phyloP scores from a whole-genome alignment of 2,113 vertebrate species.

The Solea senegalensis region DNA sequence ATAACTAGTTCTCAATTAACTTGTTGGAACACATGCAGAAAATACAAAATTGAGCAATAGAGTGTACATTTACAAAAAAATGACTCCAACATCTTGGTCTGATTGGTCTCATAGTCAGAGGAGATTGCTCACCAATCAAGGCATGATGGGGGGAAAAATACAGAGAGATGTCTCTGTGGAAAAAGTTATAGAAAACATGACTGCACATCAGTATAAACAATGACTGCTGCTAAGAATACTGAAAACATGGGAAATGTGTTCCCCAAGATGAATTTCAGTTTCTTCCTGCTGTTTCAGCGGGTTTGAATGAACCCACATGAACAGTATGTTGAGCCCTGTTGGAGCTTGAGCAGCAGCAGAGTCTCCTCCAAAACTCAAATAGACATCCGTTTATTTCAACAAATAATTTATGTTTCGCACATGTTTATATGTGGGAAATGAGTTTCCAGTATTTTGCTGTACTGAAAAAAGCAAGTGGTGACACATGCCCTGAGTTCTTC shows the following conservation, averaged over 20 bases:
- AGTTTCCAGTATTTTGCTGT: background rate
- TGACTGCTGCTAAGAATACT: background rate
- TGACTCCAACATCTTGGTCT: background rate
- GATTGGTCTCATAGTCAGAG: background rate
- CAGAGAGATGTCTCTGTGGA: background rate
- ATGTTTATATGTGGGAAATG: background rate
- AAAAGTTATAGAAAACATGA: background rate
- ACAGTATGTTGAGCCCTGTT: background rate
- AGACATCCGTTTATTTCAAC: background rate
- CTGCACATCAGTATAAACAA: background rate
- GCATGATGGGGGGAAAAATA: background rate
- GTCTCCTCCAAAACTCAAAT: background rate
- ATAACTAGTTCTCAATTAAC: no score
- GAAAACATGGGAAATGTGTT: background rate
- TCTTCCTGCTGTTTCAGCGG: background rate
- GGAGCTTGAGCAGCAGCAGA: background rate
- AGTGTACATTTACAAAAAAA: background rate
- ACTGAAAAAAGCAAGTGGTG: background rate
- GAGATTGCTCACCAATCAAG: background rate
- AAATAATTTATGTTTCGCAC: background rate
- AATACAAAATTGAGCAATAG: no score
- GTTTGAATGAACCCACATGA: background rate
- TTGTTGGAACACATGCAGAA: no score
- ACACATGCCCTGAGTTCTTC: background rate
- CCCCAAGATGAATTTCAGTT: background rate